Percentiles rank a stretch among this genome's conserved stretches.
These are phyloP conservation scores for Coelopa pilipes DNA, from an alignment of 2,888 invertebrate species.

Conservation along the genomic window DNA sequence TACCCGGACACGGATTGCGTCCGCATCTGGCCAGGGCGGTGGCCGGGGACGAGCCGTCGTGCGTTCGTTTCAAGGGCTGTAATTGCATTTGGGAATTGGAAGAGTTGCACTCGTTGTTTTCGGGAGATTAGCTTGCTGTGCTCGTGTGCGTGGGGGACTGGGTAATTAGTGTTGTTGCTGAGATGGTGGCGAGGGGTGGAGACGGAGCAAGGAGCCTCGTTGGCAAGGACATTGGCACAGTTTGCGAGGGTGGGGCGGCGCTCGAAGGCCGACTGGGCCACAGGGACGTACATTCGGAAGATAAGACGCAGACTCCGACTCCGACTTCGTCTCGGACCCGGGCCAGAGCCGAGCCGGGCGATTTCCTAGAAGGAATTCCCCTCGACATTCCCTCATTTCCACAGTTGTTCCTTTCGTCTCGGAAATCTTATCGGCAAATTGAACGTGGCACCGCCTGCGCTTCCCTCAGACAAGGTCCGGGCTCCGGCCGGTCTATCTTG, in stretches of 20 bases:
- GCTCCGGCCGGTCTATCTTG: no score
- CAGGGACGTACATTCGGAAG: no score
- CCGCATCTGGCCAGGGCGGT: not conserved
- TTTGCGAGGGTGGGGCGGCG: not conserved
- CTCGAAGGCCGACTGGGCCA: not conserved
- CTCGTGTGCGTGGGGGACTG: not conserved
- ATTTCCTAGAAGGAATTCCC: no score
- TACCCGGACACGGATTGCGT: conserved; percentile 15
- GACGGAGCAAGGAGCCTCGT: not conserved
- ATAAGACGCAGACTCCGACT: no score
- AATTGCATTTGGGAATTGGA: conserved; percentile 31
- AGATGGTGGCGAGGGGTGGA: not conserved
- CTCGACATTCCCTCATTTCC: no score
- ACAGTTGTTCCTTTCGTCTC: no score
- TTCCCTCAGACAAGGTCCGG: no score
- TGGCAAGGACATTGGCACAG: not conserved
- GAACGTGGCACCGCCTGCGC: no score
- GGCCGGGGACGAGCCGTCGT: not conserved
- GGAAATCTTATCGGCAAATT: no score
- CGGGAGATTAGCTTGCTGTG: conserved; percentile 4
- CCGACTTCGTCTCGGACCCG: no score
- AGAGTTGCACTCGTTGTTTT: conserved; percentile 16
- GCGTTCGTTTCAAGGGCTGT: conserved; percentile 16
- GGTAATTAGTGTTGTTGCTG: not conserved
- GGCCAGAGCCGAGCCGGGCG: no score